Evolutionary conservation across 2,888 invertebrate genomes (phyloP), one percentile per base, ranked within the genome.

Genomic region (Slavum lentiscoides): DNA sequence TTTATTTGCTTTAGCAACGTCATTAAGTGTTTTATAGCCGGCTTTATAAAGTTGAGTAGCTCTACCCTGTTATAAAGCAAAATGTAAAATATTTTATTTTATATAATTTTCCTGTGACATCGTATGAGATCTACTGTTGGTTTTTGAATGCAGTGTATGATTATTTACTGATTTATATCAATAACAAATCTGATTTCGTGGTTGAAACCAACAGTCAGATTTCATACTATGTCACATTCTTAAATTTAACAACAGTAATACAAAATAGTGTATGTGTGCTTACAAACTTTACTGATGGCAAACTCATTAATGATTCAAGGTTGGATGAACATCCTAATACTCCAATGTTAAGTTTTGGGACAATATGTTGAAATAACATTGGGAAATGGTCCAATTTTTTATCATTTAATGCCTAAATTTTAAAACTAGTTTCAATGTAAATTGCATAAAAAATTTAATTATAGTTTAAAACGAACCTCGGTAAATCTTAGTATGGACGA

Each of bases 211-310:
- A 9, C 43, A 7, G 43, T 43, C 9, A 43, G 8, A 43, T 43
- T 43, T 7, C 43, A 43, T 43, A 43, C 43, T 43, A 43, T 43
- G 43, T 43, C 43, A 43, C 9, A 43, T 43, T 9, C 37, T 53
- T 7, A 55, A 55, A 13, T n/a, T 53, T 17, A 1, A 59, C 23
- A 59, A 4, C n/a, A n/a, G n/a, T 15, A 23, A 58, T 19, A 58
- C 0, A 23, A 61, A 23, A 62, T 30, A n/a, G n/a, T 15, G 30
- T 43, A 59, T 75, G 84, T 58, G 75, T 75, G 84, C 85, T 85
- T 87, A 92, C 92, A 87, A 93, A 91, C 88, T 93, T 94, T 5
- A 98, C 95, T 30, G 91, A 91, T 2, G 97, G 97, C 84, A 98
- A 89, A 83, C 95, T 94, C 91, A 98, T 91, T 30, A 98, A 88